phyloP scores from a whole-genome alignment of 2,113 vertebrate species.

The Sorex araneus region DNA sequence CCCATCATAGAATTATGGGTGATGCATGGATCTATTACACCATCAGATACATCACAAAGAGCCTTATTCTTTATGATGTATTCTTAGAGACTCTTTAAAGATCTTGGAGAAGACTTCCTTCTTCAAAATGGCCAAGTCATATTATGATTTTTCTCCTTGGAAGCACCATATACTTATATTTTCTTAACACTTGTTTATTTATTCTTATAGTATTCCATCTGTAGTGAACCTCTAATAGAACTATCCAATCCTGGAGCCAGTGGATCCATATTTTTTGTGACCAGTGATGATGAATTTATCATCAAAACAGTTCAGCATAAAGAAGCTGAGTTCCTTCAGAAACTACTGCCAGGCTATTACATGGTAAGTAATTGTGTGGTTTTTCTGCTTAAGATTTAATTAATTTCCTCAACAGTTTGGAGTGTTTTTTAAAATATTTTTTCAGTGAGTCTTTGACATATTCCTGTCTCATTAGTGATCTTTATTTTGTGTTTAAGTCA shows the following conservation, averaged over 20 bases:
- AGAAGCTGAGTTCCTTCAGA: conserved; percentile 98
- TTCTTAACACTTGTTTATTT: conserved; percentile 59
- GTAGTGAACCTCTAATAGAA: conserved; percentile 97
- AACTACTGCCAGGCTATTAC: conserved; percentile 97
- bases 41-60: background rate
- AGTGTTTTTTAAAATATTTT: background rate
- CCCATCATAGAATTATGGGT: conserved; percentile 33
- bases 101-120: background rate
- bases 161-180: background rate
- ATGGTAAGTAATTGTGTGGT: conserved; percentile 92
- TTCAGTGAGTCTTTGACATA: conserved; percentile 9
- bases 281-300: conserved; percentile 98
- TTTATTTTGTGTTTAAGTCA: conserved; percentile 38
- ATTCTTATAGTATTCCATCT: conserved; percentile 94
- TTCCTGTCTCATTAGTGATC: conserved; percentile 37
- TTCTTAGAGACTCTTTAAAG: background rate
- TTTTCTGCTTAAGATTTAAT: background rate
- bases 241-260: conserved; percentile 97
- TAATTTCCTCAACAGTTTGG: conserved; percentile 15
- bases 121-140: background rate
- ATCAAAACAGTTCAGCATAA: conserved; percentile 99
- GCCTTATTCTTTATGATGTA: background rate
- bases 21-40: conserved; percentile 2
- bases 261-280: conserved; percentile 98
- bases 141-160: background rate